Evolutionary conservation across 1,140 invertebrate genomes (phyloP), one percentile per base, ranked within the genome.

Genomic region (Meloidogyne hapla): DNA sequence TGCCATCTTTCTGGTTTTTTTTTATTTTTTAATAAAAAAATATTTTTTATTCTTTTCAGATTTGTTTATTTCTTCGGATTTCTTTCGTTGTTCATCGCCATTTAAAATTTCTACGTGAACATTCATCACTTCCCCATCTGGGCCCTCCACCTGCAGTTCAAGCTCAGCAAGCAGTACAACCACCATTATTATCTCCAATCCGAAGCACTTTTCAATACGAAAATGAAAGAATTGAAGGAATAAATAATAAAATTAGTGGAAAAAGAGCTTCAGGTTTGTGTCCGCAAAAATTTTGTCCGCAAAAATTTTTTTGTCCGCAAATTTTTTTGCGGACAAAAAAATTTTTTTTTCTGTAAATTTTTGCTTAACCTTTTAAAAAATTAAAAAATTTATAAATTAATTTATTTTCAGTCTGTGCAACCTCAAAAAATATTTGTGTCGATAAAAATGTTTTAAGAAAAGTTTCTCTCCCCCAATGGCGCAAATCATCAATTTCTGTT

Each of bases 1-100:
- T 18, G 72, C 72, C 9, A 12, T 67, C 18, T 21, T 56, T 64
- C 26, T 74, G 62, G 72, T 74, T 21, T 13, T n/a, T 69, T n/a
- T 23, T 26, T 23, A 23, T 45, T 70, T 69, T 8, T 65, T 68
- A 4, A 25, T 18, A 45, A 21, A 26, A 70, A 70, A 38, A 15
- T 6, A 18, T 13, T 33, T 48, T 71, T 23, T n/a, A 10, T 38
- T 65, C 38, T 28, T 33, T 80, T 13, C 33, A 80, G 56, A 80
- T 79, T 62, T 75, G n/a, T 21, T 26, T 79, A 15, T 79, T 79
- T 68, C 28, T 74, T 26, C 78, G 78, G 5, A 79, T 79, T 62
- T 79, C 78, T 15, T 38, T 79, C 10, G 77, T 79, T 13, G 78
- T 79, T 13, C 78, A 77, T 66, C 33, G 63, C 5, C 78, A 79